Evolutionary conservation across 2,888 invertebrate genomes (phyloP), one percentile per base, ranked within the genome.

Genomic region (Papilio elwesi): DNA sequence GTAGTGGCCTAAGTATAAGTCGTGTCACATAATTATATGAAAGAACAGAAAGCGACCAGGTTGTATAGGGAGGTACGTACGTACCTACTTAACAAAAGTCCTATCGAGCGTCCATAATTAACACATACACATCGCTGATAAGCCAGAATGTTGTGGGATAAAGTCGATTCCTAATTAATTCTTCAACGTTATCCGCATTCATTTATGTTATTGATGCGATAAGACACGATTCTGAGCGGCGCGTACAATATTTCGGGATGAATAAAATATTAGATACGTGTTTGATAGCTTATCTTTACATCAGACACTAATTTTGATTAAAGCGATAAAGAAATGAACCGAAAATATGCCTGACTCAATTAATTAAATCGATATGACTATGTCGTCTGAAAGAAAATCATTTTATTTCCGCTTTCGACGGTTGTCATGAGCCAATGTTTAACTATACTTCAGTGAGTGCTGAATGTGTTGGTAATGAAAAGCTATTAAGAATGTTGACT

Each of bases 391-490:
- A 16, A 65, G 49, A 10, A n/a, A 38, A 47, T 13, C n/a, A 38
- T 70, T 64, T 64, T n/a, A 49, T 70, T 64, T 64, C n/a, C 63
- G 47, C 47, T 47, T 47, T 59, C 63, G 70, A 63, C 53, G 63
- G 70, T 63, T 70, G 70, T 63, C 70, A 52, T 66, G 15, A 53
- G 53, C 53, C 15, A 53, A 66, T 36, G 57, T 57, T 36, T 36
- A 6, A 57, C 43, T 43, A 7, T 57, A 12, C 13, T 3, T 36
- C 57, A 36, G 7, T 57, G 7, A 9, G 38, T 38, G 2, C 38
- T 38, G 59, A 36, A 57, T 13, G 57, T 38, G 57, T 36, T 38
- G 13, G 8, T 1, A 59, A 59, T 59, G 59, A 59, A 59, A 43
- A 38, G 38, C 57, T n/a, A 59, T 59, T 59, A 59, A 59, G 59